A percentile compares a stretch with the other conserved stretches of the same genome.
Evolutionary conservation across 2,797 vertebrate species (phyloP).

Genomic region (Schizopygopsis pylzovi): DNA sequence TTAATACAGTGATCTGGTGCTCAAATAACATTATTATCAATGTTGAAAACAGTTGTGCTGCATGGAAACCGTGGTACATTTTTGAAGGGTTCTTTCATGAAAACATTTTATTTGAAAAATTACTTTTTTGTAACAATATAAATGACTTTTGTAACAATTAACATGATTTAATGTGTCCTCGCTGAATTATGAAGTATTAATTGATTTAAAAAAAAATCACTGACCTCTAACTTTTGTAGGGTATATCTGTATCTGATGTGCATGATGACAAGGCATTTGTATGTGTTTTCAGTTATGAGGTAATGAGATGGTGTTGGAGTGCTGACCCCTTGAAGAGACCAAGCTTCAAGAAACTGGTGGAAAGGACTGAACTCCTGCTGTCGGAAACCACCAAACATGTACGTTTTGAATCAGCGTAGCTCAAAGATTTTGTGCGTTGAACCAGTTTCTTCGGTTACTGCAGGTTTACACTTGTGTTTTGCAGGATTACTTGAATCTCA

Average conservation of each 20-base stretch:
- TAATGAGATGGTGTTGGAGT: constrained; percentile 85
- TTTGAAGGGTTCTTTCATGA: not conserved
- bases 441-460: not conserved
- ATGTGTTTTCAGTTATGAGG: constrained; percentile 82
- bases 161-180: not conserved
- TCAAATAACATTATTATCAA: not conserved
- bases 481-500: constrained; percentile 79
- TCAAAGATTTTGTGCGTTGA: not conserved
- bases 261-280: constrained; percentile 7
- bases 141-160: not conserved
- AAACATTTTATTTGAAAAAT: not conserved
- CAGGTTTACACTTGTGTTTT: not conserved
- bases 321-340: constrained; percentile 91
- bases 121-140: not conserved
- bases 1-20: not conserved
- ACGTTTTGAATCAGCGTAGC: constrained; percentile 55
- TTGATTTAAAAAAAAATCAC: not conserved
- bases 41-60: not conserved
- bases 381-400: constrained; percentile 90
- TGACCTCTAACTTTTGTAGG: not conserved
- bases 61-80: not conserved
- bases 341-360: constrained; percentile 92
- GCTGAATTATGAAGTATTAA: not conserved
- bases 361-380: constrained; percentile 90
- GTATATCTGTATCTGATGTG: not conserved